Evolutionary conservation across 2,113 vertebrate species (phyloP), one percentile per base, ranked within the genome.

Genomic region (Leucoraja erinaceus): DNA sequence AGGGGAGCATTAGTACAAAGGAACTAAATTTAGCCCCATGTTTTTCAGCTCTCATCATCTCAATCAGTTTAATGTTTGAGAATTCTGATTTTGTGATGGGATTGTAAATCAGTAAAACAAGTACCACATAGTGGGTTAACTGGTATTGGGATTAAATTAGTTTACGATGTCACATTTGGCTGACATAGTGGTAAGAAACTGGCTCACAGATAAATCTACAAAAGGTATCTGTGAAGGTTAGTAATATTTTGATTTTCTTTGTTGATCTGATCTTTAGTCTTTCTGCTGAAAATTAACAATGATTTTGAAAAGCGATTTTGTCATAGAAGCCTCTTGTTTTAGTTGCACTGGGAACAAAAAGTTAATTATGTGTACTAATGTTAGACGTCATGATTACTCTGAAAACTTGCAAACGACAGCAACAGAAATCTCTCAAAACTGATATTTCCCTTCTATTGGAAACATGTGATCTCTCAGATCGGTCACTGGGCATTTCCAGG

Each of bases 51-150:
- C 90, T 54, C 63, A 70, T 25, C 66, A 91, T 91, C 68, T 38
- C 47, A 70, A 91, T 72, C 90, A 91, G 38, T 72, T 74, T 90
- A 90, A 90, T 90, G 68, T 90, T 91, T 91, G 90, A 47, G 31
- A 91, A 72, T 91, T 74, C 90, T 72, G 38, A 38, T 74, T 70
- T 22, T 74, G 33, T 72, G 68, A 90, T 38, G n/a, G 18, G 59
- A 91, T 72, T 91, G 33, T 72, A 70, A 47, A 91, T 91, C 90
- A 74, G 10, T 72, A 72, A 91, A 91, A 54, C 59, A 33, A 88
- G 59, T 72, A 54, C 88, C 88, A 90, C 88, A 66, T 70, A 70
- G 63, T 90, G 88, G 38, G 90, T 54, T 72, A 91, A 54, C 66
- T 25, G 68, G 33, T 47, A 91, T 54, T 91, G 38, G 68, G 68